Evolutionary conservation across 1,140 invertebrate species (phyloP).

Genomic region (Drosophila pruinosa): DNA sequence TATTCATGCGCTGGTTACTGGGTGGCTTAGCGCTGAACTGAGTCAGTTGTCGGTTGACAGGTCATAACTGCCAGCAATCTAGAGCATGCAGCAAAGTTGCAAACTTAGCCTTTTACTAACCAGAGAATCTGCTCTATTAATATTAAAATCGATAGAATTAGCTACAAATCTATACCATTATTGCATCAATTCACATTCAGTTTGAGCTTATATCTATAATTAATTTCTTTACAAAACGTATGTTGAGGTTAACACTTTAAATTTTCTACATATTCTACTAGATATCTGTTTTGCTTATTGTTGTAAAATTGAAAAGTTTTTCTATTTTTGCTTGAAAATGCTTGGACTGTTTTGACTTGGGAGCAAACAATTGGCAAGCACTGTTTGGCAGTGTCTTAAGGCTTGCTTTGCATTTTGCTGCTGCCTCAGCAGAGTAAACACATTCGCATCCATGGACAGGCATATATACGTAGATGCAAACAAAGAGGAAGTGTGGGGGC

Average conservation of each 20-base stretch:
- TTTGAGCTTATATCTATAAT: no score
- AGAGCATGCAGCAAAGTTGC: background rate
- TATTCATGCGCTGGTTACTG: slow-evolving; percentile 16
- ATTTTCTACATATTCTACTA: no score
- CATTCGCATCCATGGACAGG: background rate
- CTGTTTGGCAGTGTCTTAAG: slow-evolving; percentile 28
- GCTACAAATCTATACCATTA: no score
- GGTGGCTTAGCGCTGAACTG: slow-evolving; percentile 57
- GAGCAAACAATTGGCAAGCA: slow-evolving; percentile 14
- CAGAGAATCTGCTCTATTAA: background rate
- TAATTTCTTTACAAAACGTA: no score
- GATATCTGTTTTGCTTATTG: background rate
- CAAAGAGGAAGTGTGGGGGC: slow-evolving; percentile 15
- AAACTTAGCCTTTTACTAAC: slow-evolving; percentile 2
- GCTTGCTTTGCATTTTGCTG: slow-evolving; percentile 20
- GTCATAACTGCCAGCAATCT: background rate
- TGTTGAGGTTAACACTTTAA: no score
- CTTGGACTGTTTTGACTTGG: background rate
- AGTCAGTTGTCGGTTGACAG: background rate
- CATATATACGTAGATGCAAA: background rate
- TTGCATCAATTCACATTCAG: no score
- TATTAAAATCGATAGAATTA: background rate
- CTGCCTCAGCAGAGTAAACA: slow-evolving; percentile 60
- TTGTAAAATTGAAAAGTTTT: background rate
- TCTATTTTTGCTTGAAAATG: background rate